Base-by-base conservation (phyloP, 2,888 invertebrate genomes). In the Drosophila pegasa region DNA sequence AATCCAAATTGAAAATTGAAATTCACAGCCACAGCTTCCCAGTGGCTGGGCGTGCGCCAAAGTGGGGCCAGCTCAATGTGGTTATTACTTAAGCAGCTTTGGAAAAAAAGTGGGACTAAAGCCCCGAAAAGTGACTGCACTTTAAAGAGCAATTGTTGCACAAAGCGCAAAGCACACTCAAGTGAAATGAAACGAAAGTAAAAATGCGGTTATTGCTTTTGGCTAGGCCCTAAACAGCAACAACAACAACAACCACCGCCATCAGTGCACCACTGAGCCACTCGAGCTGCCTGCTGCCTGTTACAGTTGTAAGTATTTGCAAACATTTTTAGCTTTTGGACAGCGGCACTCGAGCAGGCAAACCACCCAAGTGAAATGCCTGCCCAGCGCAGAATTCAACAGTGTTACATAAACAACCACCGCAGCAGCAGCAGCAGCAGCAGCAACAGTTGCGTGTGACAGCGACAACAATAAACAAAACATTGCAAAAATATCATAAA, bases 181-280 rank as follows among this genome's bases (percentile, higher is more conserved):
- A 60, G 82, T 79, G 81, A 81, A 81, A 81, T 82, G 81, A 85
- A 81, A 82, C 80, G 81, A 81, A 81, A 81, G 81, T 81, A 82
- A 80, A 73, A 73, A 60, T 78, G 14, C 31, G 40, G 25, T 40
- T 54, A 20, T 29, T 52, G 38, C 9, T 45, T 38, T 52, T 29
- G 35, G 14, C 25, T 29, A 29, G 33, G 59, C 71, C 75, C 76
- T 75, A 45, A 59, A 73, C 29, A 72, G 20, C 68, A 59, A 14
- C 37, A 48, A 9, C 55, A 55, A 40, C 8, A 31, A 31, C 5
- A 31, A 8, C 31, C 4, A 10, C 31, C 7, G 8, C 31, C 2
- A 14, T 4, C 20, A 48, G 20, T 31, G 47, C 31, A 31, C 31
- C 47, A 22, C 35, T 29, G 38, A 40, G 22, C 58, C 59, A 63